A percentile compares a stretch with the other conserved stretches of the same genome.
Conservation (phyloP, 2,888 invertebrate genomes). For the Lordiphosa fenestrarum region DNA sequence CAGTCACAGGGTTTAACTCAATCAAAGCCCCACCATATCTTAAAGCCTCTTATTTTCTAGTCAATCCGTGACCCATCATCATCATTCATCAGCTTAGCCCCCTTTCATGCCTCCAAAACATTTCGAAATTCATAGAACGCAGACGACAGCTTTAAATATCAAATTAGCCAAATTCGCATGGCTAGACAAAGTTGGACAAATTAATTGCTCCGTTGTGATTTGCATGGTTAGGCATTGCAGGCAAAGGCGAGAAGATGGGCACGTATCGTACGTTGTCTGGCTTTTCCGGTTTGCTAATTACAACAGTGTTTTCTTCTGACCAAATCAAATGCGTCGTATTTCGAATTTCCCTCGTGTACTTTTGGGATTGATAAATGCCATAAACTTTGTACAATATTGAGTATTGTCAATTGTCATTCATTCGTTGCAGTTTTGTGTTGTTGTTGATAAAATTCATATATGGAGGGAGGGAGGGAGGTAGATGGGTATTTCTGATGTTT, state of each 20-base stretch:
- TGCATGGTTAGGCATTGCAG: conserved; percentile 35
- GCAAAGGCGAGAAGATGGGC: not conserved
- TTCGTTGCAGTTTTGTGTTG: conserved; percentile 13
- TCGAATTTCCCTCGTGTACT: conserved; percentile 6
- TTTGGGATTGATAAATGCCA: conserved; percentile 57
- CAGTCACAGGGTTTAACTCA: too few species aligned
- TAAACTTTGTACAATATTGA: conserved; percentile 38
- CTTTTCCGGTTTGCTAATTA: conserved; percentile 8
- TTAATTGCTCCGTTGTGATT: conserved; percentile 68
- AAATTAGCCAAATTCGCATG: conserved; percentile 48
- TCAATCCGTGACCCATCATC: too few species aligned
- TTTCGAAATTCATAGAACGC: conserved; percentile 1
- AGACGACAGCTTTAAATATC: conserved; percentile 54
- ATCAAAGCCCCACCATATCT: too few species aligned
- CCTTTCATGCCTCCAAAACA: too few species aligned
- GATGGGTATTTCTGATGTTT: not conserved
- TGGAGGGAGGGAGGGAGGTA: too few species aligned
- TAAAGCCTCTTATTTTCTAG: too few species aligned
- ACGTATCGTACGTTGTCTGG: conserved; percentile 12
- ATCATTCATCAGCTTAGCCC: too few species aligned
- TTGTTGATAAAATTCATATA: not conserved
- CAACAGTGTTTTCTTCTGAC: conserved; percentile 9
- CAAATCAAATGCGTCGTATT: conserved; percentile 2
- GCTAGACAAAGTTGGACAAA: conserved; percentile 58
- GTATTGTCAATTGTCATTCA: conserved; percentile 40